phyloP scores from a whole-genome alignment of 35 echinoderm and acorn worm genomes.

The Acanthaster planci region DNA sequence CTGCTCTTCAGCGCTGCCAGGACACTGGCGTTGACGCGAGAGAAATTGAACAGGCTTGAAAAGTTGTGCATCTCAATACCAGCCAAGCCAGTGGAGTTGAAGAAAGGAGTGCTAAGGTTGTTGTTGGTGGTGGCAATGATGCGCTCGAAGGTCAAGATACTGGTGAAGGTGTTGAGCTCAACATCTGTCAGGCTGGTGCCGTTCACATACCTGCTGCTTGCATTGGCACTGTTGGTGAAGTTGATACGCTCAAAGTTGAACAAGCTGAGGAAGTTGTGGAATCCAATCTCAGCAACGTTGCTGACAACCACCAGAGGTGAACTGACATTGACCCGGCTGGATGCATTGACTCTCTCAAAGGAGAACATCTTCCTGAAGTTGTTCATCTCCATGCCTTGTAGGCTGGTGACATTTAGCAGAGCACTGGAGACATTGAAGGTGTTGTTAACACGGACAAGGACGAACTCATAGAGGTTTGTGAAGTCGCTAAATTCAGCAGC shows the following conservation, averaged over 20 bases:
- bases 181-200: conserved; percentile 16
- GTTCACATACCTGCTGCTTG: conserved; percentile 40
- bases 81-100: neutral
- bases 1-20: conserved; percentile 12
- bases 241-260: conserved; percentile 48
- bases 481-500: conserved; percentile 38
- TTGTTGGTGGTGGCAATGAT: conserved; percentile 23
- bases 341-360: conserved; percentile 59
- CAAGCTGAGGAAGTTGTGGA: conserved; percentile 57
- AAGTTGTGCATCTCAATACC: conserved; percentile 53
- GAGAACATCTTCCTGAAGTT: conserved; percentile 31
- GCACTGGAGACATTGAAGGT: conserved; percentile 29
- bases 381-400: conserved; percentile 39
- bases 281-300: conserved; percentile 32
- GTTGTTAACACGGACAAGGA: conserved; percentile 27
- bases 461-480: conserved; percentile 17
- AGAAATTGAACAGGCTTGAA: conserved; percentile 45
- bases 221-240: conserved; percentile 3
- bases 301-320: conserved; percentile 22
- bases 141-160: conserved; percentile 44
- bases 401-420: conserved; percentile 48
- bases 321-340: conserved; percentile 33
- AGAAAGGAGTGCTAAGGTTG: conserved; percentile 27
- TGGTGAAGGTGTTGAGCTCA: conserved; percentile 34
- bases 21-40: conserved; percentile 27